Base-by-base conservation (phyloP, 2,113 vertebrate genomes). In the Lichenostomus cassidix region DNA sequence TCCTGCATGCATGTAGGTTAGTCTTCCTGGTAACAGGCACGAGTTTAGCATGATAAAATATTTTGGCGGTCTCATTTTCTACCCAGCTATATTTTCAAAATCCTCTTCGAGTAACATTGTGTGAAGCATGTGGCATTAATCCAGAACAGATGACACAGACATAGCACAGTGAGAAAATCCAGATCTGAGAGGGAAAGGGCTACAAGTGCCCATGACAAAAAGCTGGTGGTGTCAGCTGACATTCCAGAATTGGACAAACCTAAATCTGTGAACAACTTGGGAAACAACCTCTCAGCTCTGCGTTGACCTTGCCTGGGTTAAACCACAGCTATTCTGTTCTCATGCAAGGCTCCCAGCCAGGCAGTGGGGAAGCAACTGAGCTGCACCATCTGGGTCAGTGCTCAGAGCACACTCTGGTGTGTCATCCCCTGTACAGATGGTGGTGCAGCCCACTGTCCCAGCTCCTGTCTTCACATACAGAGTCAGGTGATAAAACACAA, bases 141-240 rank as follows among this genome's bases (percentile, higher is more conserved):
- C 83, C 90, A 92, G 79, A 71, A 35, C 49, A 87, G 94, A 92
- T 94, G 90, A 94, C 83, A 94, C 53, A 94, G 75, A 56, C 89
- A 73, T 22, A 92, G 75, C 89, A 80, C 56, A 87, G 83, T 89
- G 94, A 96, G 90, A 81, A 92, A 88, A 90, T 90, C 90, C 90
- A 94, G 92, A 94, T 90, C 79, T 23, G 7, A 90, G 83, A 62
- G 65, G 87, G 83, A 94, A 87, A 63, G 47, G 83, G 77, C 91
- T 89, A 39, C 77, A 79, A 85, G 83, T 87, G 81, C 83, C 90
- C 67, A 18, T 44, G 83, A 86, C 77, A 94, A 89, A 91, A 96
- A 82, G 50, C 87, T 67, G 70, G 56, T 65, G 47, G 58, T 84
- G 92, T 92, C 91, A 92, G 71, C 65, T 93, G 92, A 93, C 79